Evolutionary conservation across 2,888 invertebrate genomes (phyloP).

Genomic region (Fragum fragum): DNA sequence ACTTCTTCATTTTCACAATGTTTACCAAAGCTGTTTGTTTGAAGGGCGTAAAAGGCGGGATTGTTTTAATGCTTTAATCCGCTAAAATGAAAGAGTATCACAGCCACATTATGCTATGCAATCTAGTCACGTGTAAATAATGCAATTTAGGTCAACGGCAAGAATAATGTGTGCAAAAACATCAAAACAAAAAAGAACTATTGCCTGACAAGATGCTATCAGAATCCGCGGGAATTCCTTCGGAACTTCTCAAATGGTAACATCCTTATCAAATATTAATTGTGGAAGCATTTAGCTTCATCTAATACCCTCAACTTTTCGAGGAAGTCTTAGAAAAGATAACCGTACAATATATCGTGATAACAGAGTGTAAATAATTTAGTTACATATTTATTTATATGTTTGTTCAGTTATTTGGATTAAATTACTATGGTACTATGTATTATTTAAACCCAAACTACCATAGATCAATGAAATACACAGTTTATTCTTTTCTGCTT

Average conservation of each 20-base stretch:
- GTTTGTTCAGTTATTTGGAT: background rate
- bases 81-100: too few species aligned
- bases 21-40: too few species aligned
- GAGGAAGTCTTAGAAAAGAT: background rate
- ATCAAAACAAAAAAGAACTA: background rate
- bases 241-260: background rate
- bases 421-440: too few species aligned
- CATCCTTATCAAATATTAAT: conserved; percentile 1
- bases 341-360: background rate
- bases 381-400: background rate
- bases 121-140: background rate
- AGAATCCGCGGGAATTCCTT: background rate
- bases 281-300: background rate
- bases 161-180: background rate
- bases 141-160: background rate
- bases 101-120: background rate
- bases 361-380: too few species aligned
- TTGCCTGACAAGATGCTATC: background rate
- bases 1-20: too few species aligned
- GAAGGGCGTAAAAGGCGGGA: too few species aligned
- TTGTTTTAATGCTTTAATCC: too few species aligned
- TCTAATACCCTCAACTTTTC: background rate
- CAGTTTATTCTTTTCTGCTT: too few species aligned
- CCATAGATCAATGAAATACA: too few species aligned
- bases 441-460: too few species aligned